phyloP scores from a whole-genome alignment of 2,888 invertebrate species.

The Augiades crinisus region DNA sequence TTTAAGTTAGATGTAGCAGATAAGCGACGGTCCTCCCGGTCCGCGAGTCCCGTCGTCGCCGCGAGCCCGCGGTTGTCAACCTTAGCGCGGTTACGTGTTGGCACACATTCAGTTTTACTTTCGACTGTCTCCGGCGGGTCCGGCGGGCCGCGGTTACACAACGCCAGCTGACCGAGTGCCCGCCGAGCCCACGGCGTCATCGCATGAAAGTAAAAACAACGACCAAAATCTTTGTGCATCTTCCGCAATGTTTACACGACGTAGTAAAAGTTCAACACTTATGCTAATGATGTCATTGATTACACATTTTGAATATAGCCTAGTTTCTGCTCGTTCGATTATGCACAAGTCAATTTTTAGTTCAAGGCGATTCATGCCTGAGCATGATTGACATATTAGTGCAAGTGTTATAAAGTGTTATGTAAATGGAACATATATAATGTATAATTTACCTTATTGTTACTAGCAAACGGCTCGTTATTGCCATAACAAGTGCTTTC shows the following conservation, averaged over 20 bases:
- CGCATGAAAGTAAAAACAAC: conserved; percentile 16
- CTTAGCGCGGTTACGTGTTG: conserved; percentile 29
- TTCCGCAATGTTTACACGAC: conserved; percentile 18
- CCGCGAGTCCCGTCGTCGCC: too few relatives aligned
- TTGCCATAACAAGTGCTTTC: too few relatives aligned
- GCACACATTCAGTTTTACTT: conserved; percentile 33
- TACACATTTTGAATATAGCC: not conserved
- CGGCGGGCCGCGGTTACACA: conserved; percentile 25
- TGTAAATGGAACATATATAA: too few relatives aligned
- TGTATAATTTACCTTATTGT: too few relatives aligned
- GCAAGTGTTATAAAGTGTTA: too few relatives aligned
- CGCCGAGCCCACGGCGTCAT: not conserved
- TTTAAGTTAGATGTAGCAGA: too few relatives aligned
- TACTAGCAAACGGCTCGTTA: too few relatives aligned
- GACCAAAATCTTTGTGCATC: conserved; percentile 6
- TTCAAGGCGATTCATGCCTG: too few relatives aligned
- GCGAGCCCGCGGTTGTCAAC: conserved; percentile 6
- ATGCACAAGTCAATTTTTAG: not conserved
- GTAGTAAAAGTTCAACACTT: conserved; percentile 5
- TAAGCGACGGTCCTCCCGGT: too few relatives aligned
- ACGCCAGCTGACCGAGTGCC: conserved; percentile 26
- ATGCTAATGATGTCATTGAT: conserved; percentile 1
- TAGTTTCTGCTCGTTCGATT: not conserved
- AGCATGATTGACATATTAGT: too few relatives aligned
- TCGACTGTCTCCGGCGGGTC: conserved; percentile 31